phyloP scores from a whole-genome alignment of 2,797 vertebrate genomes.

The Eulemur coronatus region DNA sequence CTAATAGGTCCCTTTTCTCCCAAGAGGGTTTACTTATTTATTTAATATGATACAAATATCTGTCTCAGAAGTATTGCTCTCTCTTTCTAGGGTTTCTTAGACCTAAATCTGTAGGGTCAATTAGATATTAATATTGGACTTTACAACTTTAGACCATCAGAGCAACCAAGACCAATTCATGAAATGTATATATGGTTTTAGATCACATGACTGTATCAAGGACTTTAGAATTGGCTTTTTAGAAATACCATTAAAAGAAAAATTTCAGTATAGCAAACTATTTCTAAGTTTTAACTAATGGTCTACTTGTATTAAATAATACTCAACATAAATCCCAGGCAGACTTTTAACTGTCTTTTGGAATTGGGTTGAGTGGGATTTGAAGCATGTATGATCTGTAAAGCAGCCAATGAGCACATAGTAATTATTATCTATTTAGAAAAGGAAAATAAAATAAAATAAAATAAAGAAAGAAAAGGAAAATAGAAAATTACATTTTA shows the following conservation, averaged over 20 bases:
- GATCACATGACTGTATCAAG: not conserved
- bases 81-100: not conserved
- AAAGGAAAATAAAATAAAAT: no score
- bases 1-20: not conserved
- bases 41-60: not conserved
- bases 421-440: not conserved
- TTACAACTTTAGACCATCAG: not conserved
- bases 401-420: not conserved
- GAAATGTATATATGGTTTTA: not conserved
- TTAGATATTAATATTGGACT: not conserved
- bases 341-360: not conserved
- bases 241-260: not conserved
- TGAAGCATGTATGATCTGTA: not conserved
- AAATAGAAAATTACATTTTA: not conserved
- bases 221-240: not conserved
- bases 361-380: not conserved
- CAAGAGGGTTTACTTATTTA: not conserved
- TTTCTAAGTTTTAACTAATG: not conserved
- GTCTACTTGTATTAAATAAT: not conserved
- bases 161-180: not conserved
- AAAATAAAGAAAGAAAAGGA: not conserved
- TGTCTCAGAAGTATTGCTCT: not conserved
- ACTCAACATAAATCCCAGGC: not conserved
- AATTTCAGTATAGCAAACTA: not conserved
- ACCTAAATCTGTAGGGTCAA: not conserved